These are phyloP conservation scores for Diarsia dahlii DNA, from an alignment of 2,888 invertebrate species.

Conservation along the genomic window DNA sequence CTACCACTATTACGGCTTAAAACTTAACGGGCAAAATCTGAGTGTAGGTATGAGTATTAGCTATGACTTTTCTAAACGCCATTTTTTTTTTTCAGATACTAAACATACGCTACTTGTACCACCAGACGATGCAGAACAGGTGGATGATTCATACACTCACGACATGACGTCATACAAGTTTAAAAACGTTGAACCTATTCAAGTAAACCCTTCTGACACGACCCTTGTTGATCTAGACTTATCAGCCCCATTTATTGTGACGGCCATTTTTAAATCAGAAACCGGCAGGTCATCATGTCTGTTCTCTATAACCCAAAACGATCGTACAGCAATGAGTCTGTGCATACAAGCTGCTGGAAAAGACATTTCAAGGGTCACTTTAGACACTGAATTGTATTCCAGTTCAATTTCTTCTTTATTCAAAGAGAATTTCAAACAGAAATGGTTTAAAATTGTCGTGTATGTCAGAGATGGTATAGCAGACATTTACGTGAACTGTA, in stretches of 20 bases:
- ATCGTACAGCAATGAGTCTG: slow-evolving; percentile 66
- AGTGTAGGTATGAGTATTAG: no score
- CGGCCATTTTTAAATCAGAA: slow-evolving; percentile 72
- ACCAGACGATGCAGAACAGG: fast-evolving
- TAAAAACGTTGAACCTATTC: background rate
- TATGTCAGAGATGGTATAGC: slow-evolving; percentile 61
- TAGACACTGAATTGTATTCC: slow-evolving; percentile 43
- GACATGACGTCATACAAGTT: slow-evolving; percentile 16
- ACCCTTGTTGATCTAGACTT: slow-evolving; percentile 54
- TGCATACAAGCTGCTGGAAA: slow-evolving; percentile 63
- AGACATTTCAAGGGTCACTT: slow-evolving; percentile 54
- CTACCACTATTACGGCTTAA: no score
- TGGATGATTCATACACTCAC: background rate
- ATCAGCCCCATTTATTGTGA: slow-evolving; percentile 74
- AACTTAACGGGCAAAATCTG: no score
- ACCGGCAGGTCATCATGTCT: slow-evolving; percentile 68
- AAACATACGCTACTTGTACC: slow-evolving; percentile 23
- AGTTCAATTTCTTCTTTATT: slow-evolving; percentile 27
- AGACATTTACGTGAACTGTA: slow-evolving; percentile 65
- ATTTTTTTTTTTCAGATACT: slow-evolving; percentile 33
- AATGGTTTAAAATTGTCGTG: slow-evolving; percentile 68
- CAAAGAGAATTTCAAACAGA: slow-evolving; percentile 24
- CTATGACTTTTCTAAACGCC: background rate
- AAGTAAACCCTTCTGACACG: background rate
- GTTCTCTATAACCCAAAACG: slow-evolving; percentile 75